Conservation (phyloP, 1,140 invertebrate genomes). For the Platorchestia sp. region DNA sequence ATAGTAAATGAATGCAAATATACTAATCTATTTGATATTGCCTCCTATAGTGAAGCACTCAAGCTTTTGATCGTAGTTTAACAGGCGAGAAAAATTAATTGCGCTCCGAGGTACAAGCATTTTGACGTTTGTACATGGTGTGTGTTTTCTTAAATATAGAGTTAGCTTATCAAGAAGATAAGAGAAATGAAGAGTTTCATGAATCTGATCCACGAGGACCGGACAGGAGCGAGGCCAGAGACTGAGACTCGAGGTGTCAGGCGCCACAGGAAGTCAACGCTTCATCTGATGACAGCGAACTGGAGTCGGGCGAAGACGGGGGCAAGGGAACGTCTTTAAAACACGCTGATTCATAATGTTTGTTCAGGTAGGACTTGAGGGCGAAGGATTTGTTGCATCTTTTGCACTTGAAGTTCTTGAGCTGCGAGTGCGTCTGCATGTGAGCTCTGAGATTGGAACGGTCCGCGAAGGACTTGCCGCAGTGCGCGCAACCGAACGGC, state of each 20-base stretch:
- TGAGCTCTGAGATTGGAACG: slow-evolving; percentile 94
- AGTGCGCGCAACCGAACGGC: slow-evolving; percentile 79
- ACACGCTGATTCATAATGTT: slow-evolving; percentile 95
- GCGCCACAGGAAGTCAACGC: neutral
- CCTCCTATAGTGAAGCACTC: neutral
- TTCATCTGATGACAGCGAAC: slow-evolving; percentile 6
- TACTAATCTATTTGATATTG: slow-evolving; percentile 9
- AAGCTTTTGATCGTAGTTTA: slow-evolving; percentile 40
- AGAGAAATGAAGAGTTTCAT: neutral
- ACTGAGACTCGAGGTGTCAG: neutral
- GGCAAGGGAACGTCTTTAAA: slow-evolving; percentile 73
- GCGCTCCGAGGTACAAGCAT: neutral
- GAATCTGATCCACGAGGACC: neutral
- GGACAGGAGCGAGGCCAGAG: neutral
- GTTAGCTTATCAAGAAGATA: neutral
- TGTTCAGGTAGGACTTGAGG: slow-evolving; percentile 97
- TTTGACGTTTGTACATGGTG: neutral
- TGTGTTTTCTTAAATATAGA: neutral
- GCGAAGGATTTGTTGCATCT: slow-evolving; percentile 94
- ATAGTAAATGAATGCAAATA: neutral
- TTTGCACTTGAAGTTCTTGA: slow-evolving; percentile 91
- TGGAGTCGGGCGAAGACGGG: slow-evolving; percentile 59
- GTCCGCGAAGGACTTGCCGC: slow-evolving; percentile 81
- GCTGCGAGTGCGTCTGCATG: slow-evolving; percentile 97
- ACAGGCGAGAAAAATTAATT: neutral